Percentiles rank a stretch among this genome's conserved stretches.
Conservation (phyloP, 92 coral and sea anemone species). For the Plumapathes pennacea region DNA sequence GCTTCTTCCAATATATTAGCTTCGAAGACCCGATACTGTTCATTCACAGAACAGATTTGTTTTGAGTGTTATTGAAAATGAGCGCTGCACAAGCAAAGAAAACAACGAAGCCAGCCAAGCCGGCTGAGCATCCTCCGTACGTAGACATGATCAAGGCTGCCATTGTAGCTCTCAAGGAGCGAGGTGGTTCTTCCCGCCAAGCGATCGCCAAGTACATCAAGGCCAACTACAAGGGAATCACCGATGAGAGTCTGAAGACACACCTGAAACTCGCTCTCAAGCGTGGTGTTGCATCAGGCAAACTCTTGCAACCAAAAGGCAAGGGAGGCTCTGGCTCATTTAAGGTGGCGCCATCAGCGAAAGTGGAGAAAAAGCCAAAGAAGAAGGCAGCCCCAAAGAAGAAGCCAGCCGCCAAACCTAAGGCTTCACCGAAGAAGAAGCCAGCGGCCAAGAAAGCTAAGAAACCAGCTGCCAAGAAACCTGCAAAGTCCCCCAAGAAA, state of each 20-base stretch:
- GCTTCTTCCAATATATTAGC: too few relatives aligned
- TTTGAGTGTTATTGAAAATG: too few relatives aligned
- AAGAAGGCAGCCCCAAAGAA: conserved; percentile 24
- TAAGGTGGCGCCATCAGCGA: conserved; percentile 41
- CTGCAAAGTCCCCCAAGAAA: conserved; percentile 66
- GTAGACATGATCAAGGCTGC: conserved; percentile 63
- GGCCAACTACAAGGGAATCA: conserved; percentile 52
- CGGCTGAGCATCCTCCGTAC: conserved; percentile 61
- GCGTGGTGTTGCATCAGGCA: conserved; percentile 22
- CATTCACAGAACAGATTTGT: too few relatives aligned
- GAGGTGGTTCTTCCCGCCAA: conserved; percentile 79
- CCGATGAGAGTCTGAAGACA: conserved; percentile 9
- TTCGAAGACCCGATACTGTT: too few relatives aligned
- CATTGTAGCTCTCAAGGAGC: conserved; percentile 43
- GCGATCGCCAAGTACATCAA: conserved; percentile 75
- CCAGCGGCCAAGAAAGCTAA: conserved; percentile 38
- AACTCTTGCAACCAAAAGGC: conserved; percentile 41
- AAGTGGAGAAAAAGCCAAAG: conserved; percentile 19
- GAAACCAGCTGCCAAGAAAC: conserved; percentile 64
- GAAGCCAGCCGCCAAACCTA: conserved; percentile 11
- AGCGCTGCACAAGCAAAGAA: too few relatives aligned
- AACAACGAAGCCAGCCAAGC: conserved; percentile 38
- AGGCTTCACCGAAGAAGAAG: conserved; percentile 23
- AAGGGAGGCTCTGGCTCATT: conserved; percentile 62
- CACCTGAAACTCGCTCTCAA: conserved; percentile 51